Evolutionary conservation across 2,888 invertebrate genomes (phyloP).

Genomic region (Idaea dimidiata): DNA sequence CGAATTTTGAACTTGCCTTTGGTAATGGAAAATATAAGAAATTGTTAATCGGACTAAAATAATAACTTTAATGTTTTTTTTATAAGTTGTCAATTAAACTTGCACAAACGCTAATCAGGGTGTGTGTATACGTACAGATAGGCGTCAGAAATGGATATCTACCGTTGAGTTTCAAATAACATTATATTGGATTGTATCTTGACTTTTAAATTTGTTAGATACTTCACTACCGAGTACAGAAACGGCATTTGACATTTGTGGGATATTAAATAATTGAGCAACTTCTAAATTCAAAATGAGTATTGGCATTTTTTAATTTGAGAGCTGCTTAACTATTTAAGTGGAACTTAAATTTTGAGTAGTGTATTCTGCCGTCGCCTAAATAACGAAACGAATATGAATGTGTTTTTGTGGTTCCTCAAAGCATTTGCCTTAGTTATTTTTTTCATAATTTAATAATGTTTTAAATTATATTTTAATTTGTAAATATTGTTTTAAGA

Average conservation of each 20-base stretch:
- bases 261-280: too few species aligned
- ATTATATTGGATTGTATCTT: neutral
- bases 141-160: conserved; percentile 6
- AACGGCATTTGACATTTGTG: too few species aligned
- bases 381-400: conserved; percentile 9
- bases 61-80: neutral
- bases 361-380: too few species aligned
- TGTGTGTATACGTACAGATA: conserved; percentile 9
- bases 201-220: neutral
- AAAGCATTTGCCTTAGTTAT: conserved; percentile 66
- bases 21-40: neutral
- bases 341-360: too few species aligned
- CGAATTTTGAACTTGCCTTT: conserved; percentile 10
- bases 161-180: conserved; percentile 13
- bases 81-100: neutral
- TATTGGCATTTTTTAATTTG: too few species aligned
- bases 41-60: neutral
- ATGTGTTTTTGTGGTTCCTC: conserved; percentile 64
- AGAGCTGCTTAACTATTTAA: too few species aligned
- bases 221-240: too few species aligned
- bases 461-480: conserved; percentile 31
- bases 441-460: conserved; percentile 27
- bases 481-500: conserved; percentile 31
- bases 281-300: too few species aligned
- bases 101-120: conserved; percentile 25